Base-by-base conservation (phyloP, 2,888 invertebrate species). In the Dryocosmus kuriphilus region DNA sequence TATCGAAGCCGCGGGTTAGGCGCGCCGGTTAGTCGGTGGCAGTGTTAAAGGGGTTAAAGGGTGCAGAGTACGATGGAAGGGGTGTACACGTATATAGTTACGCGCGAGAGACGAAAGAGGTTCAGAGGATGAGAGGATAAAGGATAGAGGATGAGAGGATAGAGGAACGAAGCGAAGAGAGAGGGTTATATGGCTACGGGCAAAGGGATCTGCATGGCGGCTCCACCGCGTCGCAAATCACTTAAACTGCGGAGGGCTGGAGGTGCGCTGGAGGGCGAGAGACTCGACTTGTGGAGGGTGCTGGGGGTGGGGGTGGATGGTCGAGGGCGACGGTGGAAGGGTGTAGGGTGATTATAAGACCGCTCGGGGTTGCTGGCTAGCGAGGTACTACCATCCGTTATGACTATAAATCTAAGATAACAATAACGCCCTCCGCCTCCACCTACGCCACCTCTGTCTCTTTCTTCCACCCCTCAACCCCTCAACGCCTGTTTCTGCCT, bases 331-430 rank as follows among this genome's bases (percentile, higher is more conserved):
- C 79, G 83, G 81, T 82, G 88, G 81, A 85, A 85, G 87, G 88
- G 87, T 85, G 88, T 88, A 89, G 91, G 90, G 90, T 91, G 91
- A 91, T 91, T 91, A 91, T 91, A 91, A 91, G 91, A 91, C 91
- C 90, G 90, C 90, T 89, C 90, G 91, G 90, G 90, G 89, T 90
- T 88, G 89, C 90, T 90, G 89, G 90, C 90, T 90, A 90, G 89
- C 90, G 89, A 89, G 90, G 88, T 90, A 89, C 87, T 89, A 90
- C 91, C 91, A 91, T 91, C 91, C 91, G 90, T 91, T 91, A 91
- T 91, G 91, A 91, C 90, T 91, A 91, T 91, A 91, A 91, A 91
- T 91, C 90, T 91, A 90, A 91, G 90, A 91, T 91, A 91, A 91
- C 91, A 91, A 91, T 91, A 91, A 91, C 90, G 90, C 89, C 89